phyloP scores from a whole-genome alignment of 2,888 invertebrate genomes.

The Andrena camellia region DNA sequence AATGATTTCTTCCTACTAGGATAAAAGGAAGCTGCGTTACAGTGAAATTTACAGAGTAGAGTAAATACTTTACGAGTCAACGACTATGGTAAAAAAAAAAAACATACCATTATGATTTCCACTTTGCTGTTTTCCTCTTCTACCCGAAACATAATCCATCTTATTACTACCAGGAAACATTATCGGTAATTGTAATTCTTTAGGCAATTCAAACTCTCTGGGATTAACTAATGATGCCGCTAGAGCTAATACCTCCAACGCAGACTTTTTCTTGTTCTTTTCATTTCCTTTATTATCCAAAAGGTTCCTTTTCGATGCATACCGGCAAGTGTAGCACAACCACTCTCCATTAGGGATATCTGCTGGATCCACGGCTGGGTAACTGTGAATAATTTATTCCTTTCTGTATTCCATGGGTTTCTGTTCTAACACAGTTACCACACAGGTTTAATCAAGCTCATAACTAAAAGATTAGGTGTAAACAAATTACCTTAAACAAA shows the following conservation, averaged over 20 bases:
- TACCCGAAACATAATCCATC: slow-evolving; percentile 85
- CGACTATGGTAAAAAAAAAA: neutral
- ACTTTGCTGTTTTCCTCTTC: slow-evolving; percentile 78
- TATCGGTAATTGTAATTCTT: slow-evolving; percentile 91
- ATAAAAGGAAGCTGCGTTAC: slow-evolving; percentile 26
- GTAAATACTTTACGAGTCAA: neutral
- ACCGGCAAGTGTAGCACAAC: slow-evolving; percentile 94
- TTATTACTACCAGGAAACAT: slow-evolving; percentile 94
- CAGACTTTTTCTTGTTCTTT: slow-evolving; percentile 83
- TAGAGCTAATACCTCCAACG: slow-evolving; percentile 92
- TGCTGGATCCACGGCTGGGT: slow-evolving; percentile 95
- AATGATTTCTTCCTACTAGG: slow-evolving; percentile 82
- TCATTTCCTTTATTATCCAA: slow-evolving; percentile 68
- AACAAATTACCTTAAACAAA: neutral
- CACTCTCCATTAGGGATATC: slow-evolving; percentile 97
- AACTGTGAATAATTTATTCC: slow-evolving; percentile 87
- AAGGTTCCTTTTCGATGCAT: slow-evolving; percentile 83
- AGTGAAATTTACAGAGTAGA: slow-evolving; percentile 8
- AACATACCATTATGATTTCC: slow-evolving; percentile 77
- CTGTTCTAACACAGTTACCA: neutral
- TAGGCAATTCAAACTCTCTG: slow-evolving; percentile 94
- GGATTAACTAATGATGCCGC: slow-evolving; percentile 95
- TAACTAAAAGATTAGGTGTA: neutral
- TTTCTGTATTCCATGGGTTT: neutral
- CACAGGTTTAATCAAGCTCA: neutral